phyloP scores from a whole-genome alignment of 2,888 invertebrate species.

The Dione vanillae region DNA sequence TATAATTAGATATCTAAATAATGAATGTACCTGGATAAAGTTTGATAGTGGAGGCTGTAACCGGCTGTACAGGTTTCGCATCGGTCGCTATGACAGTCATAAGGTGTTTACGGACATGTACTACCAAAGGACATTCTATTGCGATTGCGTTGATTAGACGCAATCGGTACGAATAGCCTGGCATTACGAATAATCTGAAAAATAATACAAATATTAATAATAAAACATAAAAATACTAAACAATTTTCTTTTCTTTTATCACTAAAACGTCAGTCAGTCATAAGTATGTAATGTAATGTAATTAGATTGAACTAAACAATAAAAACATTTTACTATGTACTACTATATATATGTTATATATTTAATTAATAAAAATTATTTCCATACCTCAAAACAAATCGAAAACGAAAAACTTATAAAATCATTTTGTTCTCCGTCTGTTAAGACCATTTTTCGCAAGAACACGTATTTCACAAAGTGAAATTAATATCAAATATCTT shows the following conservation, averaged over 20 bases:
- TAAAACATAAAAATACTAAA: not conserved
- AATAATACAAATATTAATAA: not conserved
- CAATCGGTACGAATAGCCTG: conserved; percentile 79
- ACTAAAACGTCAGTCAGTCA: too few species aligned
- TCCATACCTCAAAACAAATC: too few species aligned
- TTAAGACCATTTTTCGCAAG: too few species aligned
- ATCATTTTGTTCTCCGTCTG: too few species aligned
- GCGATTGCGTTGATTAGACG: conserved; percentile 83
- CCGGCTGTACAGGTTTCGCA: conserved; percentile 78
- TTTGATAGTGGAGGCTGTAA: conserved; percentile 64
- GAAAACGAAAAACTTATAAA: too few species aligned
- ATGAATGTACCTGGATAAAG: conserved; percentile 75
- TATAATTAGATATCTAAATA: not conserved
- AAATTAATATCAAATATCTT: too few species aligned
- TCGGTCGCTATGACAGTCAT: conserved; percentile 81
- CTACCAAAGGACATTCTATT: conserved; percentile 76
- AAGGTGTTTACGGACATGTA: conserved; percentile 79
- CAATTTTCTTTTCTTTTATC: not conserved
- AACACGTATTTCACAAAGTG: too few species aligned
- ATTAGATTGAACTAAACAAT: too few species aligned
- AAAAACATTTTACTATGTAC: too few species aligned
- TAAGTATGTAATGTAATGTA: too few species aligned
- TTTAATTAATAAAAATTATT: too few species aligned
- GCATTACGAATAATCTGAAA: conserved; percentile 73
- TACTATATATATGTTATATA: too few species aligned